Evolutionary conservation across 2,888 invertebrate species (phyloP).

Genomic region (Punctoribates punctum): DNA sequence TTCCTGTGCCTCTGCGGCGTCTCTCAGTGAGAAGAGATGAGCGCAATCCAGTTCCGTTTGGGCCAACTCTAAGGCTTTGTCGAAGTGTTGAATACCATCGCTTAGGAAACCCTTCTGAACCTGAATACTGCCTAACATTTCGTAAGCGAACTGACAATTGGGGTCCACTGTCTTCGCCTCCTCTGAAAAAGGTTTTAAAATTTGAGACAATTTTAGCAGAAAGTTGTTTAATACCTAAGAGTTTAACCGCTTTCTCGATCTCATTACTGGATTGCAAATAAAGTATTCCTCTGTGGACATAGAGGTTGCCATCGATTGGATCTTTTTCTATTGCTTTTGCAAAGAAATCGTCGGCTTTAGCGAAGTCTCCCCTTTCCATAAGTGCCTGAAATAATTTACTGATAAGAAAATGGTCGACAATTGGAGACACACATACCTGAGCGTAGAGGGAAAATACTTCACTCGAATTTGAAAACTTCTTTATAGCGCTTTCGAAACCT

Average conservation of each 20-base stretch:
- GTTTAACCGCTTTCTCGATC: constrained; percentile 69
- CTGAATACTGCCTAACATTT: constrained; percentile 89
- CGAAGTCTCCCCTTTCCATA: constrained; percentile 76
- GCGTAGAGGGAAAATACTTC: constrained; percentile 86
- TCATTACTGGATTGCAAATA: constrained; percentile 80
- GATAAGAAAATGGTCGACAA: constrained; percentile 34
- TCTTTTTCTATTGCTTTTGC: constrained; percentile 74
- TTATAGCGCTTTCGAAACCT: constrained; percentile 70
- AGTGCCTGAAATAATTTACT: constrained; percentile 59
- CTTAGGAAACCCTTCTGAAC: constrained; percentile 82
- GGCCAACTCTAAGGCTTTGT: constrained; percentile 78
- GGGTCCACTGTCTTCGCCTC: constrained; percentile 81
- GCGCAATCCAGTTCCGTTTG: constrained; percentile 84
- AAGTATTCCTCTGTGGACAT: constrained; percentile 76
- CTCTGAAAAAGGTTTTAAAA: constrained; percentile 60
- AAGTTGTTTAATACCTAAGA: constrained; percentile 58
- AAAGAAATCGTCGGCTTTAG: constrained; percentile 76
- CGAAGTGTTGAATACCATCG: constrained; percentile 77
- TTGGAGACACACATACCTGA: constrained; percentile 61
- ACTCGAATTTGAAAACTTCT: constrained; percentile 74
- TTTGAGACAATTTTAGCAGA: constrained; percentile 52
- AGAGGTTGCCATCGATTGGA: constrained; percentile 76
- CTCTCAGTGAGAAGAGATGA: constrained; percentile 80
- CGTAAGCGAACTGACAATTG: constrained; percentile 90
- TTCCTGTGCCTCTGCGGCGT: constrained; percentile 79